Base-by-base conservation (phyloP, 1,140 invertebrate species). In the Trichoplusia ni region DNA sequence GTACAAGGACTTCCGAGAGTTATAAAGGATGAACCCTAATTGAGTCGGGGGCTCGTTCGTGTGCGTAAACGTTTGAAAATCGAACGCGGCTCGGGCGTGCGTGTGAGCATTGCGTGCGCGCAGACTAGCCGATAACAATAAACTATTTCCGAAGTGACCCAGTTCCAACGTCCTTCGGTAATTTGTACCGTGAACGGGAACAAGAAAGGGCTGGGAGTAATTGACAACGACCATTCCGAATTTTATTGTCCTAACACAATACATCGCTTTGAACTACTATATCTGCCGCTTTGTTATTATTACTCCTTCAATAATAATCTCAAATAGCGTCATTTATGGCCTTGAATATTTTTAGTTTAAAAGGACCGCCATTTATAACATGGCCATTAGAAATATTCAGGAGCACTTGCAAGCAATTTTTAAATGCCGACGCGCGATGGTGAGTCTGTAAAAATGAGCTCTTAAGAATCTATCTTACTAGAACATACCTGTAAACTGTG, bases 101-200 rank as follows among this genome's bases (percentile, higher is more conserved):
- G 82, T 83, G 83, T 80, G 80, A 37, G 79, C 59, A 66, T 74
- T 84, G 85, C 83, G 87, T 82, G 83, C 72, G 86, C 86, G 86
- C 86, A 75, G 74, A 84, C 83, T 88, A 84, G 85, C 81, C 86
- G 87, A 89, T 90, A 90, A 90, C 87, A 90, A 90, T 90, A 90
- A 90, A 90, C 86, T 90, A 90, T 90, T 90, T 90, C 87, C 87
- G 87, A 90, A 90, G 87, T 90, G 87, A 89, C 86, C 86, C 81
- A 90, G 82, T 86, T 90, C 71, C 73, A 77, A 81, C 88, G 88
- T 90, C 88, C 88, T 90, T 90, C 88, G 77, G 82, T 77, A 89
- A 88, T 89, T 87, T 83, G 84, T 90, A 78, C 83, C 76, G 83
- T 81, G 77, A 75, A 73, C 84, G 85, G 84, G 88, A 90, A 90